Base-by-base conservation (phyloP, 2,113 vertebrate species). In the Sialia sialis region DNA sequence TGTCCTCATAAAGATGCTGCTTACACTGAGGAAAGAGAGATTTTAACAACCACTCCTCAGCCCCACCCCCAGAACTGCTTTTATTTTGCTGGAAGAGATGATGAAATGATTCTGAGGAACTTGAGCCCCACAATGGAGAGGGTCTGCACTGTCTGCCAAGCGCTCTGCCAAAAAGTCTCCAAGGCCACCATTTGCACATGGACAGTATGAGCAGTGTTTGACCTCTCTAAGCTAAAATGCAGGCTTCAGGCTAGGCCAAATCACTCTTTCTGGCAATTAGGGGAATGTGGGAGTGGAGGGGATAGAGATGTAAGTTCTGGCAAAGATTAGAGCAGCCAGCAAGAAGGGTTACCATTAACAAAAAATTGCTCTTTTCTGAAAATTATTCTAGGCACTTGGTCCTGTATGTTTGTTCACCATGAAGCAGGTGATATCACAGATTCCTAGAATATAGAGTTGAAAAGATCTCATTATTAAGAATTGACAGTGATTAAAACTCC, bases 1-100 rank as follows among this genome's bases (percentile, higher is more conserved):
- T 90, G 68, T 77, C 63, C 75, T 96, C 63, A 79, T 59, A 80
- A 94, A 85, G 94, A 96, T 89, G 95, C 83, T 93, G 88, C 95
- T 95, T 94, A 89, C 64, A 92, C 23, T 90, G 83, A 93, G 46
- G 76, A 86, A 90, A 93, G 90, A 82, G 74, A 67, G 82, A 91
- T 69, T 83, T 86, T 55, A 91, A 85, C 84, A 87, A 29, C 63
- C 72, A 29, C 32, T 41, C 62, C 41, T 72, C 8, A 1, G 55
- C 38, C 68, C 55, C 86, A 81, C 63, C 83, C 64, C 46, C n/a
- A 59, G 67, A 93, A 73, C 13, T 43, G 51, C 80, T 92, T 89
- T 87, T 84, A n/a, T 91, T 91, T 91, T 48, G 6, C 60, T 94
- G 84, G 51, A 95, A 89, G 76, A 86, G 60, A 63, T 69, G 76